Evolutionary conservation across 2,888 invertebrate species (phyloP).

Genomic region (Dynastes maya): DNA sequence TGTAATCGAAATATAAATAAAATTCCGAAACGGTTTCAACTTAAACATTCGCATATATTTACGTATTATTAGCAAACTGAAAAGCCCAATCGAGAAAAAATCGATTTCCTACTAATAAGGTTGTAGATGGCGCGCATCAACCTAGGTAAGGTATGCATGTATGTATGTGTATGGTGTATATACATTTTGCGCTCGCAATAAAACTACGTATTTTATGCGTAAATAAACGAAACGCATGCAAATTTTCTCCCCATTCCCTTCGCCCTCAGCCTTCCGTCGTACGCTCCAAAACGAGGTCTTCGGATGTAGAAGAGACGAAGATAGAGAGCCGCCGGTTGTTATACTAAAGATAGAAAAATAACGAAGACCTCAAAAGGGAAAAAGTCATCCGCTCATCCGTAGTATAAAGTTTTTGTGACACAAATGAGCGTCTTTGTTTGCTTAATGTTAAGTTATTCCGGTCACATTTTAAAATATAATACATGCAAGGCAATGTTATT

Average conservation of each 20-base stretch:
- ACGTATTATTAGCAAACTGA: slow-evolving; percentile 24
- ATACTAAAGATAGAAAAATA: slow-evolving; percentile 53
- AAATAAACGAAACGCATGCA: slow-evolving; percentile 46
- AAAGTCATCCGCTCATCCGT: slow-evolving; percentile 53
- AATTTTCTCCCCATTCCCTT: slow-evolving; percentile 29
- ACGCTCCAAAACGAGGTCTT: slow-evolving; percentile 26
- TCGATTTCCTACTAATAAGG: slow-evolving; percentile 35
- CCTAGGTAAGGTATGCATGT: slow-evolving; percentile 21
- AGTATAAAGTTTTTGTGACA: slow-evolving; percentile 57
- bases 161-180: slow-evolving; percentile 14
- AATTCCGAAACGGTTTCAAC: background rate
- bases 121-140: background rate
- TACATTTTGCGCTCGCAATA: slow-evolving; percentile 39
- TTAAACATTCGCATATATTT: slow-evolving; percentile 25
- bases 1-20: background rate
- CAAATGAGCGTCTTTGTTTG: slow-evolving; percentile 62
- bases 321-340: slow-evolving; percentile 25
- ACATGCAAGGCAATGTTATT: slow-evolving; percentile 66
- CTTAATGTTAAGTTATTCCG: slow-evolving; percentile 66
- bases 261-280: background rate
- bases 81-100: slow-evolving; percentile 2
- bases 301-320: slow-evolving; percentile 19
- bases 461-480: slow-evolving; percentile 67
- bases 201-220: slow-evolving; percentile 44
- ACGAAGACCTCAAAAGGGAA: slow-evolving; percentile 55